phyloP scores from a whole-genome alignment of 2,888 invertebrate species.

The Synergus gifuensis region DNA sequence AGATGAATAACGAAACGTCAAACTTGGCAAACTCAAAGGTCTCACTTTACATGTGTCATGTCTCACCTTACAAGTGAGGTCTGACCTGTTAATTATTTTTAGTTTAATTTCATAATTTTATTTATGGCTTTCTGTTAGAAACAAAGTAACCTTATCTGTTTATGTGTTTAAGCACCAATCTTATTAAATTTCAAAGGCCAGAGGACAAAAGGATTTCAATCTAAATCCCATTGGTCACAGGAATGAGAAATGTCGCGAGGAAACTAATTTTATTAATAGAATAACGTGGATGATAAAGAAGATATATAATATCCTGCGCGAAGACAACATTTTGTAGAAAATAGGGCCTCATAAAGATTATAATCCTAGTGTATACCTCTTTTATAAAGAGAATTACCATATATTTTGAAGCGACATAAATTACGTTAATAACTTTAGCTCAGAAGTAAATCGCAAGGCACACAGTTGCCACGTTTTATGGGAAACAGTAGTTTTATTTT shows the following conservation, averaged over 20 bases:
- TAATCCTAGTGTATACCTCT: conserved; percentile 15
- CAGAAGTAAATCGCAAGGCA: not conserved
- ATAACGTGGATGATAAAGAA: conserved; percentile 12
- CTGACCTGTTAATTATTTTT: conserved; percentile 33
- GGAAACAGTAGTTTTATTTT: not conserved
- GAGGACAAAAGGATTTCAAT: not conserved
- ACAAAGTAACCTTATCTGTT: not conserved
- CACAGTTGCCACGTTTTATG: not conserved
- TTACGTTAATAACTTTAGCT: conserved; percentile 12
- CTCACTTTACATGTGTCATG: conserved; percentile 16
- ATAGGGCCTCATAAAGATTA: conserved; percentile 15
- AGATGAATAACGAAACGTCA: not conserved
- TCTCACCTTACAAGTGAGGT: not conserved
- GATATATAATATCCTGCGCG: not conserved
- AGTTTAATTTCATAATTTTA: conserved; percentile 34
- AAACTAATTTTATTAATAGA: not conserved
- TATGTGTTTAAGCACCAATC: not conserved
- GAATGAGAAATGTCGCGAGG: not conserved
- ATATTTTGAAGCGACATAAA: conserved; percentile 23
- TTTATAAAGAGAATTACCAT: conserved; percentile 33
- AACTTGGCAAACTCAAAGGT: conserved; percentile 14
- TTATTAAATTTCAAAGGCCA: not conserved
- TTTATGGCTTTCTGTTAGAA: not conserved
- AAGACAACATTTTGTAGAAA: conserved; percentile 8
- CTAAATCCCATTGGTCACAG: not conserved